phyloP scores from a whole-genome alignment of 2,888 invertebrate species.

The Troides oblongomaculatus region DNA sequence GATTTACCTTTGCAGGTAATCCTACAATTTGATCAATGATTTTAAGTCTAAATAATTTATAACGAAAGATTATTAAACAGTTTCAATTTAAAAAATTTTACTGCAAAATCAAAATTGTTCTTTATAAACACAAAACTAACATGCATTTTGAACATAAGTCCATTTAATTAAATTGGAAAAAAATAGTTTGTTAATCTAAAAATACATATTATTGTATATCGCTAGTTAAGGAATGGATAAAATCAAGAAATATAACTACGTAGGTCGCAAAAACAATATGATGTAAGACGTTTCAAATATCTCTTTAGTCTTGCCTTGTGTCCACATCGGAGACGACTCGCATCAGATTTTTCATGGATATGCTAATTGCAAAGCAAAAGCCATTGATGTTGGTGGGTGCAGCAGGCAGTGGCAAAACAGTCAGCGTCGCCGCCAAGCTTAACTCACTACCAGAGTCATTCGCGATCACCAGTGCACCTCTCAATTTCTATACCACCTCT shows the following conservation, averaged over 20 bases:
- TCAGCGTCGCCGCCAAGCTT: slow-evolving; percentile 92
- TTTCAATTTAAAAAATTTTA: too few relatives aligned
- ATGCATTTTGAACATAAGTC: too few relatives aligned
- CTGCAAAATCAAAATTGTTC: neutral
- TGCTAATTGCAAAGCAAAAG: slow-evolving; percentile 86
- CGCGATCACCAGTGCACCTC: slow-evolving; percentile 92
- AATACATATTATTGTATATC: neutral
- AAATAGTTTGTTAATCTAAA: too few relatives aligned
- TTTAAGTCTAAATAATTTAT: too few relatives aligned
- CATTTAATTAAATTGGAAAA: too few relatives aligned
- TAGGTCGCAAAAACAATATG: too few relatives aligned
- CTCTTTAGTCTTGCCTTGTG: slow-evolving; percentile 87
- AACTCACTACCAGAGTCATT: slow-evolving; percentile 86
- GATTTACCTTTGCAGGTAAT: slow-evolving; percentile 92
- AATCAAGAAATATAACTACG: too few relatives aligned
- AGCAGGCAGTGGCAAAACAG: slow-evolving; percentile 95
- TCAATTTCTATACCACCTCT: slow-evolving; percentile 97
- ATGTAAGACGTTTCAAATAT: neutral
- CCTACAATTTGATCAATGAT: neutral
- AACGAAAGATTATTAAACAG: too few relatives aligned
- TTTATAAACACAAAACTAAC: too few relatives aligned
- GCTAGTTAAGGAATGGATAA: too few relatives aligned
- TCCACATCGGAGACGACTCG: slow-evolving; percentile 94
- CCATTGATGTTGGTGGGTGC: slow-evolving; percentile 95
- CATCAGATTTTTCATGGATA: slow-evolving; percentile 91